These are phyloP conservation scores for Phyllotreta striolata DNA, from an alignment of 2,888 invertebrate genomes.

Conservation along the genomic window DNA sequence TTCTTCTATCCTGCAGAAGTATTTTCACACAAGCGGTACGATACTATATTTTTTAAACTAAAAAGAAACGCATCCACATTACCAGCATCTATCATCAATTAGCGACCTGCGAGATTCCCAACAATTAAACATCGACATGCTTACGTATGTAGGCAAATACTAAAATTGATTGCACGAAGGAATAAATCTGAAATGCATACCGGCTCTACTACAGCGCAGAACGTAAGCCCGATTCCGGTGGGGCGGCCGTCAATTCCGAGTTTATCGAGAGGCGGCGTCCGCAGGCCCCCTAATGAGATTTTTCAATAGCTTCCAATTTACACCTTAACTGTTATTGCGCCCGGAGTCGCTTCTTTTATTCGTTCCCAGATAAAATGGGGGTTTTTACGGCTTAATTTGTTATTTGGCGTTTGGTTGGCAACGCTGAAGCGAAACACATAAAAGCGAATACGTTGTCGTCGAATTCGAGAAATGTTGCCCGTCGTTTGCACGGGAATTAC, in stretches of 20 bases:
- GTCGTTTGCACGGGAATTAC: background rate
- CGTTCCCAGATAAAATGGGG: constrained; percentile 18
- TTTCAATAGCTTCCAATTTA: constrained; percentile 55
- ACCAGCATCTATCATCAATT: background rate
- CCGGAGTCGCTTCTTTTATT: constrained; percentile 26
- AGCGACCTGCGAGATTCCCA: no score
- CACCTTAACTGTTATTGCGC: constrained; percentile 52
- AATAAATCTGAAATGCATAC: background rate
- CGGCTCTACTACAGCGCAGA: constrained; percentile 21
- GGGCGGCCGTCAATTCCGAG: constrained; percentile 48
- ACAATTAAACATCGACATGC: no score
- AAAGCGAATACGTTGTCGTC: constrained; percentile 3
- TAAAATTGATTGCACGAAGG: no score
- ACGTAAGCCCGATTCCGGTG: background rate
- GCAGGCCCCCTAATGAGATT: constrained; percentile 52
- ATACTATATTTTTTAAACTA: background rate
- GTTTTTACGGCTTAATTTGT: constrained; percentile 20
- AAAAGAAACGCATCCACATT: background rate
- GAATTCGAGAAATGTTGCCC: background rate
- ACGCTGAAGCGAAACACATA: constrained; percentile 6
- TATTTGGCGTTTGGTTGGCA: constrained; percentile 4
- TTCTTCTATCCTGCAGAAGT: constrained; percentile 25
- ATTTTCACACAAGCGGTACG: constrained; percentile 14
- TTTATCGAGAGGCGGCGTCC: constrained; percentile 49
- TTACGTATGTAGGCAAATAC: no score